These are phyloP conservation scores for Chironomus riparius DNA, from an alignment of 2,888 invertebrate species.

Conservation along the genomic window DNA sequence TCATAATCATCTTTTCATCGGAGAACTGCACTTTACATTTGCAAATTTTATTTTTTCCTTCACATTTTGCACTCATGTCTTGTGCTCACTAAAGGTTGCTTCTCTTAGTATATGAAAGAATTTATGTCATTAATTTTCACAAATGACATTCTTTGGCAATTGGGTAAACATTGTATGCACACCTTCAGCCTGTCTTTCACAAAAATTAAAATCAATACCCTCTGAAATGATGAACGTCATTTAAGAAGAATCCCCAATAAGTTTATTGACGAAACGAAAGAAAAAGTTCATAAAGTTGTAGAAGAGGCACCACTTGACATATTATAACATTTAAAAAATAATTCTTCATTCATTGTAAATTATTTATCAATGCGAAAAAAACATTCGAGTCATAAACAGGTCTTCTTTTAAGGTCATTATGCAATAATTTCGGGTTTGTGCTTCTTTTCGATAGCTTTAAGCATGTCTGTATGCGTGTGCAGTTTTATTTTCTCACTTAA, in stretches of 20 bases:
- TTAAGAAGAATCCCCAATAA: too few relatives aligned
- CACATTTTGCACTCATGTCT: not conserved
- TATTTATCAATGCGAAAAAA: not conserved
- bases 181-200: too few relatives aligned
- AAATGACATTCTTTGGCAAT: too few relatives aligned
- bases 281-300: too few relatives aligned
- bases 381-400: not conserved
- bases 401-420: not conserved
- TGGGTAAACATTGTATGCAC: too few relatives aligned
- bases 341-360: not conserved
- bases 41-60: not conserved
- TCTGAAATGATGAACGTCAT: too few relatives aligned
- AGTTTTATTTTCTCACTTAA: not conserved
- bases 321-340: too few relatives aligned
- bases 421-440: not conserved
- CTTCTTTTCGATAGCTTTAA: not conserved
- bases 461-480: not conserved
- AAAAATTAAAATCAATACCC: too few relatives aligned
- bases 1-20: slow-evolving; percentile 1
- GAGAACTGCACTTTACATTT: slow-evolving; percentile 13
- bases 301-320: too few relatives aligned
- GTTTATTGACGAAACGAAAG: too few relatives aligned
- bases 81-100: not conserved
- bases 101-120: too few relatives aligned
- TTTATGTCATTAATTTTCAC: too few relatives aligned